phyloP scores from a whole-genome alignment of 37 sponge, comb jelly and placozoan species.

The Theonella swinhoei region DNA sequence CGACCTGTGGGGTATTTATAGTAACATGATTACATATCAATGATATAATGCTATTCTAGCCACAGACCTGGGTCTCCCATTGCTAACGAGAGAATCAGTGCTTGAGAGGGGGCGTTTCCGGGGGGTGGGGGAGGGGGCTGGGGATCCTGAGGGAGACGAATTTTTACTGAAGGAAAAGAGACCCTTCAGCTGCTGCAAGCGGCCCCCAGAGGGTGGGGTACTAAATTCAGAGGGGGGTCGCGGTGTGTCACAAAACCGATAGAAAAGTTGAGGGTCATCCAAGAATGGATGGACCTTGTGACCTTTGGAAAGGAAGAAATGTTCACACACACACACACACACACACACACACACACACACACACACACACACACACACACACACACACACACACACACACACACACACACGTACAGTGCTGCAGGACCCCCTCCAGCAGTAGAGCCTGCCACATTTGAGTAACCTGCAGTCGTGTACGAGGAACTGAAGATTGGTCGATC shows the following conservation, averaged over 20 bases:
- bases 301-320: background rate
- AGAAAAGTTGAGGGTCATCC: conserved; percentile 46
- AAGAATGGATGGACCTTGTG: conserved; percentile 43
- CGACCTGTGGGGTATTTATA: conserved; percentile 1
- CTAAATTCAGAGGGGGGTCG: background rate
- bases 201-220: conserved; percentile 1
- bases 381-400: conserved; percentile 43
- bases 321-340: background rate
- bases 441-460: conserved; percentile 90
- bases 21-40: background rate
- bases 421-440: conserved; percentile 72
- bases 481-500: conserved; percentile 47
- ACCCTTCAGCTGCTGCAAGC: conserved; percentile 31
- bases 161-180: background rate
- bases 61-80: conserved; percentile 3
- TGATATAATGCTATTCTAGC: background rate
- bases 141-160: background rate
- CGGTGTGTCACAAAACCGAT: conserved; percentile 26
- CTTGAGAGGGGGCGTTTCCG: background rate
- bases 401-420: conserved; percentile 67
- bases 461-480: conserved; percentile 62
- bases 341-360: conserved; percentile 48
- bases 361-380: conserved; percentile 42
- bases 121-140: background rate
- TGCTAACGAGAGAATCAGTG: background rate